These are phyloP conservation scores for Smithornis capensis DNA, from an alignment of 2,113 vertebrate species.

Conservation along the genomic window DNA sequence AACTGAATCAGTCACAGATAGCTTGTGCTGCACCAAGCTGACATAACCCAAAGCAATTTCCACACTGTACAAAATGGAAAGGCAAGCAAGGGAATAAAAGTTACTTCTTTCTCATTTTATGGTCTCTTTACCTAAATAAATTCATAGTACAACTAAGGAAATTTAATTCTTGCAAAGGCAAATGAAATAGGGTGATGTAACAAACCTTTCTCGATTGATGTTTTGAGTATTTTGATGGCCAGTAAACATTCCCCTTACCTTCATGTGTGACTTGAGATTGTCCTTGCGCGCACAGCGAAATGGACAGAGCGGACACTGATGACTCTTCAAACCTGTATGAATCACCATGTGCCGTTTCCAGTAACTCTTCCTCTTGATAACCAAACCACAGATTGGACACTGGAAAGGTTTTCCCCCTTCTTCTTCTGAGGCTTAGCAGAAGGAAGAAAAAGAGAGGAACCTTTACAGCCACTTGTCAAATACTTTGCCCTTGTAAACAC, in stretches of 20 bases:
- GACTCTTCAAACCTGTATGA: constrained; percentile 98
- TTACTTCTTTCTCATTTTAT: not conserved
- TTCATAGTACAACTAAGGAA: not conserved
- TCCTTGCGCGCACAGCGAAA: constrained; percentile 99
- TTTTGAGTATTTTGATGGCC: not conserved
- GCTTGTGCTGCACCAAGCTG: not conserved
- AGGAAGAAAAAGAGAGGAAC: constrained; percentile 45
- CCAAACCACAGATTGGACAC: constrained; percentile 96
- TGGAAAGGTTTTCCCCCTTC: constrained; percentile 98
- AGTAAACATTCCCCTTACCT: constrained; percentile 80
- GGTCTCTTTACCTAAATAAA: not conserved
- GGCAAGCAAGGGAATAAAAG: not conserved
- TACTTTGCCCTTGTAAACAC: not conserved
- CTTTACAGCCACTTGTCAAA: not conserved
- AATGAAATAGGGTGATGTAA: not conserved
- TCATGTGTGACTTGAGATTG: constrained; percentile 99
- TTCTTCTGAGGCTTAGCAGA: constrained; percentile 89
- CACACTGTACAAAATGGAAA: not conserved
- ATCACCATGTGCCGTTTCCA: constrained; percentile 99
- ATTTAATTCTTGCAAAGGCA: not conserved
- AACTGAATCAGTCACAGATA: not conserved
- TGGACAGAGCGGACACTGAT: constrained; percentile 97
- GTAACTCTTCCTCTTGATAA: constrained; percentile 99
- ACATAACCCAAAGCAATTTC: not conserved
- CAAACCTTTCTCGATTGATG: not conserved